Evolutionary conservation across 2,113 vertebrate genomes (phyloP).

Genomic region (Geococcyx californianus): DNA sequence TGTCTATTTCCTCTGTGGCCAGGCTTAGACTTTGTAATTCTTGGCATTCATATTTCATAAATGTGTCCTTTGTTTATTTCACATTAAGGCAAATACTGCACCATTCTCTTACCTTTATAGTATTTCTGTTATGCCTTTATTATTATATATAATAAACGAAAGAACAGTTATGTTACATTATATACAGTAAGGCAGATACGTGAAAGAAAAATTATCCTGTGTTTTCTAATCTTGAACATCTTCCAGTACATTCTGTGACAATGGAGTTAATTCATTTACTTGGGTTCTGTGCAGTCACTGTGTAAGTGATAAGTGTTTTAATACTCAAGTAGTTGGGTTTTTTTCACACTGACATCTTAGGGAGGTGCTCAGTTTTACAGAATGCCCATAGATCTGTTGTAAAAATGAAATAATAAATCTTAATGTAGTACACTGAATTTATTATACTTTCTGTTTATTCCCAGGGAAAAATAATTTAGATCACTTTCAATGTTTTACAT

Average conservation of each 20-base stretch:
- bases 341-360: slow-evolving; percentile 17
- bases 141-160: background rate
- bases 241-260: slow-evolving; percentile 45
- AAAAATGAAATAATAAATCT: background rate
- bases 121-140: background rate
- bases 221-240: slow-evolving; percentile 47
- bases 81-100: background rate
- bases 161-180: slow-evolving; percentile 1
- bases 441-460: slow-evolving; percentile 9
- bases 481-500: background rate
- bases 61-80: slow-evolving; percentile 44
- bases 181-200: background rate
- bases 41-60: slow-evolving; percentile 41
- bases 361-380: slow-evolving; percentile 21
- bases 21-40: background rate
- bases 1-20: background rate
- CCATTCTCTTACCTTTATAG: background rate
- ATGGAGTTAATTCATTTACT: slow-evolving; percentile 31
- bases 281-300: slow-evolving; percentile 5
- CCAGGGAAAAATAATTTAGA: background rate
- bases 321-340: background rate
- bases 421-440: background rate
- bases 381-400: slow-evolving; percentile 8
- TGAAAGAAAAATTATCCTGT: background rate
- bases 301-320: slow-evolving; percentile 42